phyloP scores from a whole-genome alignment of 2,888 invertebrate genomes.

The Tinea trinotella region DNA sequence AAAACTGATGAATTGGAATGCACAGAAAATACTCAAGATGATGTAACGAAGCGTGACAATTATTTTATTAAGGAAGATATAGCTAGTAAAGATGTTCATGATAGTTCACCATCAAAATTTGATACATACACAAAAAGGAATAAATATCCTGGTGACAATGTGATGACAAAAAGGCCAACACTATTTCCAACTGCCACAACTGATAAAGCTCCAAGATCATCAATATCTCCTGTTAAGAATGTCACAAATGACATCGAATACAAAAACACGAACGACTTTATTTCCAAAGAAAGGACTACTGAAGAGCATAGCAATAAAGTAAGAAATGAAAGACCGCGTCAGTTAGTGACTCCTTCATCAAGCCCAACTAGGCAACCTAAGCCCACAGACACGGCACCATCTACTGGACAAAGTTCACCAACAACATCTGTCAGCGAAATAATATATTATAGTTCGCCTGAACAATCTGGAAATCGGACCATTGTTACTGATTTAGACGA shows the following conservation, averaged over 20 bases:
- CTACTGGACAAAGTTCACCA: slow-evolving; percentile 65
- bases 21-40: neutral
- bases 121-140: slow-evolving; percentile 34
- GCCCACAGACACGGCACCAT: slow-evolving; percentile 36
- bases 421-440: slow-evolving; percentile 72
- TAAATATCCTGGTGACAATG: slow-evolving; percentile 21
- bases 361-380: slow-evolving; percentile 63
- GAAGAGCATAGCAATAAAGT: slow-evolving; percentile 41
- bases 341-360: slow-evolving; percentile 60
- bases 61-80: slow-evolving; percentile 21
- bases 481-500: slow-evolving; percentile 54
- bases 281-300: slow-evolving; percentile 38
- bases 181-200: slow-evolving; percentile 22
- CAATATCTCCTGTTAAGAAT: slow-evolving; percentile 23
- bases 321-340: slow-evolving; percentile 43
- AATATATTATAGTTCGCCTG: slow-evolving; percentile 52
- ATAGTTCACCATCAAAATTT: slow-evolving; percentile 28
- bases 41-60: slow-evolving; percentile 17
- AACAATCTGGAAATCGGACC: slow-evolving; percentile 30
- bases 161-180: neutral
- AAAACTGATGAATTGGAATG: neutral
- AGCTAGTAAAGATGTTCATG: slow-evolving; percentile 19
- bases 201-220: slow-evolving; percentile 25
- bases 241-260: slow-evolving; percentile 36
- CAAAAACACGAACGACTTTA: slow-evolving; percentile 43